Percentiles rank a stretch among this genome's conserved stretches.
These are phyloP conservation scores for Ctenochaetus hawaiiensis DNA, from an alignment of 2,797 vertebrate species.

Conservation along the genomic window DNA sequence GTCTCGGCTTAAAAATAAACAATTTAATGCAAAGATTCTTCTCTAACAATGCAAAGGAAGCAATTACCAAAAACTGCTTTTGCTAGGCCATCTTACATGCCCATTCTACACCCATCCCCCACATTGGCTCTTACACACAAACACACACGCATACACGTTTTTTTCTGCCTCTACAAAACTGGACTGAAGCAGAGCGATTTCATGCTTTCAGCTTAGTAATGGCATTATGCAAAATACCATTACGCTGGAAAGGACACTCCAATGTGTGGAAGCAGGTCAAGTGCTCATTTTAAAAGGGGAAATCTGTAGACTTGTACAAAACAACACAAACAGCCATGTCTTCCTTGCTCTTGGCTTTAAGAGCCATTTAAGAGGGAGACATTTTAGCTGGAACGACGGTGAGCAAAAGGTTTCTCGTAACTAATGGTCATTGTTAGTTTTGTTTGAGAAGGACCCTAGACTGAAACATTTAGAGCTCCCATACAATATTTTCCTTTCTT, in stretches of 20 bases:
- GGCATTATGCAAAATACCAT: slow-evolving; percentile 85
- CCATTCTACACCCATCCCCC: slow-evolving; percentile 17
- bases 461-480: slow-evolving; percentile 52
- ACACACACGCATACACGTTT: slow-evolving; percentile 4
- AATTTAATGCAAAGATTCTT: slow-evolving; percentile 9
- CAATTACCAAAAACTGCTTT: slow-evolving; percentile 38
- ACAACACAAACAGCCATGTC: slow-evolving; percentile 62
- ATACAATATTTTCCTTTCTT: slow-evolving; percentile 71
- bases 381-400: slow-evolving; percentile 56
- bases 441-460: slow-evolving; percentile 68
- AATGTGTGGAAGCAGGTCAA: slow-evolving; percentile 78
- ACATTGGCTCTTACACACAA: slow-evolving; percentile 13
- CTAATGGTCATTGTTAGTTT: slow-evolving; percentile 74
- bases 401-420: slow-evolving; percentile 64
- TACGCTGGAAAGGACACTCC: slow-evolving; percentile 82
- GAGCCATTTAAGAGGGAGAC: slow-evolving; percentile 60
- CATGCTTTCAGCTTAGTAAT: slow-evolving; percentile 85
- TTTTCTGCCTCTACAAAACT: slow-evolving; percentile 58
- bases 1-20: slow-evolving; percentile 15
- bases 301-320: slow-evolving; percentile 64
- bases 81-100: slow-evolving; percentile 40
- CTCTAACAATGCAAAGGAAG: not conserved
- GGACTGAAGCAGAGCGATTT: slow-evolving; percentile 79
- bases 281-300: slow-evolving; percentile 72
- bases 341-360: slow-evolving; percentile 47